Conservation (phyloP, 2,113 vertebrate genomes). For the Brevimyrus niger region DNA sequence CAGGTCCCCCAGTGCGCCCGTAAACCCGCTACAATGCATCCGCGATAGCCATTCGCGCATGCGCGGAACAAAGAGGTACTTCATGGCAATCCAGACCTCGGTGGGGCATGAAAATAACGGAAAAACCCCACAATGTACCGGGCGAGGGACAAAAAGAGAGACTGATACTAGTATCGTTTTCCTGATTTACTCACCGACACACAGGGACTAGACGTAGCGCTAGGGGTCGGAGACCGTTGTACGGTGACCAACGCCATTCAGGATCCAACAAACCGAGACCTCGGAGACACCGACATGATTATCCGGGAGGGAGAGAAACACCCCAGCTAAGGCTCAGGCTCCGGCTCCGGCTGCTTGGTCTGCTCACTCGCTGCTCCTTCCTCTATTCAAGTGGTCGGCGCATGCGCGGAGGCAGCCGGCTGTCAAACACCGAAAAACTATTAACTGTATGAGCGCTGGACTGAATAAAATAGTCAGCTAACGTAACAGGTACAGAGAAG, state of each 20-base stretch:
- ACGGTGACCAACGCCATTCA: conserved; percentile 93
- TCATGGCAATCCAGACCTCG: not conserved
- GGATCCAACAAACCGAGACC: conserved; percentile 45
- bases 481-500: not conserved
- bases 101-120: conserved; percentile 16
- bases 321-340: not conserved
- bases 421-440: conserved; percentile 23
- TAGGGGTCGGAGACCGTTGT: conserved; percentile 87
- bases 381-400: conserved; percentile 21
- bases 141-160: conserved; percentile 22
- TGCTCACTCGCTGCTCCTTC: conserved; percentile 25
- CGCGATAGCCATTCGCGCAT: not conserved
- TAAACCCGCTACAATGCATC: not conserved
- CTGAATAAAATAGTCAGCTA: not conserved
- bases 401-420: conserved; percentile 44
- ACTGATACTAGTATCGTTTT: not conserved
- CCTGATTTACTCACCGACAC: conserved; percentile 76
- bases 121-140: conserved; percentile 13
- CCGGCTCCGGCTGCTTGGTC: conserved; percentile 6
- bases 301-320: conserved; percentile 18
- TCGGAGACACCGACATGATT: conserved; percentile 53
- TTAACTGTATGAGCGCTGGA: conserved; percentile 14
- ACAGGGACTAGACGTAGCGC: conserved; percentile 85
- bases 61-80: not conserved
- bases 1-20: not conserved